Percentiles rank a stretch among this genome's conserved stretches.
Evolutionary conservation across 2,888 invertebrate species (phyloP).

Genomic region (Argyra leucocephala): DNA sequence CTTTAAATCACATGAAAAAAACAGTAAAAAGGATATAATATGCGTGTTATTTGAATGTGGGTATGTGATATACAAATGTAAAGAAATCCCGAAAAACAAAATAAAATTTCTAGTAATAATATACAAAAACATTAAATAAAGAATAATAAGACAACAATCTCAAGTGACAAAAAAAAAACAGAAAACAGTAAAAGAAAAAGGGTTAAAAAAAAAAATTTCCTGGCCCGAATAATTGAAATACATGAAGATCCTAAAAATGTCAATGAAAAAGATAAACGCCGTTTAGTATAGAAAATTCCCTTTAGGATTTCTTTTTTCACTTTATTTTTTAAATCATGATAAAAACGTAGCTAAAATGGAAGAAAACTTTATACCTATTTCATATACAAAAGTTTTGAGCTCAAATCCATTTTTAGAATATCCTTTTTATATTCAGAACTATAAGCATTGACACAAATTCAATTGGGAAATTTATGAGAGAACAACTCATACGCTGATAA

Average conservation of each 20-base stretch:
- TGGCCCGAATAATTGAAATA: slow-evolving; percentile 24
- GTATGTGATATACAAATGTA: not conserved
- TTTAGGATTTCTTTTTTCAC: slow-evolving; percentile 13
- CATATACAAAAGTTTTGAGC: no score
- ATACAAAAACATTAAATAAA: not conserved
- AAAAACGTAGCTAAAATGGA: not conserved
- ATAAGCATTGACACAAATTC: no score
- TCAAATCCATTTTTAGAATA: no score
- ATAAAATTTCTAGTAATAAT: not conserved
- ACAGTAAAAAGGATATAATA: not conserved
- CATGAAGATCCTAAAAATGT: slow-evolving; percentile 25
- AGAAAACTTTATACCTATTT: no score
- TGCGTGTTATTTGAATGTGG: no score
- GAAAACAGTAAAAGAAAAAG: not conserved
- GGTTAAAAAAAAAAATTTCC: slow-evolving; percentile 9
- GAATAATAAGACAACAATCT: not conserved
- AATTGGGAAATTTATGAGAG: not conserved
- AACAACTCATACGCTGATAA: not conserved
- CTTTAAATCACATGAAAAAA: not conserved
- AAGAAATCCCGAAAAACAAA: not conserved
- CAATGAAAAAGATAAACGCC: slow-evolving; percentile 24
- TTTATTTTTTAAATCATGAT: not conserved
- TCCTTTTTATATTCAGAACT: no score
- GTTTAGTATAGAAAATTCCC: slow-evolving; percentile 24
- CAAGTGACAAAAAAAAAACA: not conserved